These are phyloP conservation scores for Trichosurus vulpecula DNA, from an alignment of 2,797 vertebrate species.

Conservation along the genomic window DNA sequence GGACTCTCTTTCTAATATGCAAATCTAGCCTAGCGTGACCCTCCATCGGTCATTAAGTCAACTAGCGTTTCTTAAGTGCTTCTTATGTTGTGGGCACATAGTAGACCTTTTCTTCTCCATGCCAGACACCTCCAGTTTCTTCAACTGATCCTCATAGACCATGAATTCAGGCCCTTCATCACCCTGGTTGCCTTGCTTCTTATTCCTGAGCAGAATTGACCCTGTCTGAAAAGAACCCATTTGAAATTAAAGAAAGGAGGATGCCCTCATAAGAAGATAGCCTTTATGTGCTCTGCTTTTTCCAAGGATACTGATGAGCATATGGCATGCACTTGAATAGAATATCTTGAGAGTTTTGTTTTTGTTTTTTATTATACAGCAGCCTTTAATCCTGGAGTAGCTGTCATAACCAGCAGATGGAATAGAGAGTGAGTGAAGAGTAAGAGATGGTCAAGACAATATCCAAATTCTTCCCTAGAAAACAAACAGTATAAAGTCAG, in stretches of 20 bases:
- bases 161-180: neutral
- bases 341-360: neutral
- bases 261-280: neutral
- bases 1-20: neutral
- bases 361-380: neutral
- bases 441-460: neutral
- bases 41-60: neutral
- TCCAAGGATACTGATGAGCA: neutral
- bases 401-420: neutral
- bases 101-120: neutral
- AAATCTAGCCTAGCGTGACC: neutral
- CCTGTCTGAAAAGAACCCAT: neutral
- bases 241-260: neutral
- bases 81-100: neutral
- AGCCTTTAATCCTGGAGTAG: neutral
- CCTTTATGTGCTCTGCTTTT: neutral
- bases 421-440: neutral
- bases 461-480: neutral
- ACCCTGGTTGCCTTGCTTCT: neutral
- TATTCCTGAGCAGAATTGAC: neutral
- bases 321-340: neutral
- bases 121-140: neutral
- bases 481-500: neutral
- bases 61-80: neutral
- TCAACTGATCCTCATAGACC: neutral